phyloP scores from a whole-genome alignment of 2,888 invertebrate genomes.

The Tenthredo livida region DNA sequence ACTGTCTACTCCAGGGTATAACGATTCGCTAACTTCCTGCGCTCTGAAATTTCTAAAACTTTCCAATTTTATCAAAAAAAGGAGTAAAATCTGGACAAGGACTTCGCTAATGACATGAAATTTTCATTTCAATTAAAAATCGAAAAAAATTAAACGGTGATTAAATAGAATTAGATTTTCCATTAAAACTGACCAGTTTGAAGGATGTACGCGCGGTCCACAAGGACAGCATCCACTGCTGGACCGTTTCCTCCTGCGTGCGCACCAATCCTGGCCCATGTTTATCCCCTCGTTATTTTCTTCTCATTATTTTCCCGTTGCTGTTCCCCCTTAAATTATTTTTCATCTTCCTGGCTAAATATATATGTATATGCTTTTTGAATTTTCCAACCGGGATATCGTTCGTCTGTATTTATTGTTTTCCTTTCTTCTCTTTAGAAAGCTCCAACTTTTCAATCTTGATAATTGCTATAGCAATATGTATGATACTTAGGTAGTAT shows the following conservation, averaged over 20 bases:
- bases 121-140: too few relatives aligned
- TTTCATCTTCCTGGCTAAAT: neutral
- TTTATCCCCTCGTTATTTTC: conserved; percentile 56
- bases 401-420: neutral
- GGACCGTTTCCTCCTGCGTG: conserved; percentile 84
- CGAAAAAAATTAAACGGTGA: neutral
- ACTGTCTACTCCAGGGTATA: neutral
- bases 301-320: neutral
- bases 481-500: neutral
- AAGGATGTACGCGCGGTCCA: conserved; percentile 80
- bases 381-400: neutral
- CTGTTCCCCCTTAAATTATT: neutral
- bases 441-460: neutral
- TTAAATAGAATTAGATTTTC: neutral
- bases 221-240: conserved; percentile 82
- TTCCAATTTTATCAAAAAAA: neutral
- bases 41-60: neutral
- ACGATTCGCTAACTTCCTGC: neutral
- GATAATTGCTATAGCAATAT: conserved; percentile 6
- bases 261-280: conserved; percentile 89
- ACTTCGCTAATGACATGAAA: neutral
- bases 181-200: conserved; percentile 72
- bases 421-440: neutral
- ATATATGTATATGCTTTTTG: neutral
- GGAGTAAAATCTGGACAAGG: neutral